A percentile compares a stretch with the other conserved stretches of the same genome.
Conservation (phyloP, 2,113 vertebrate species). For the Manacus vitellinus region DNA sequence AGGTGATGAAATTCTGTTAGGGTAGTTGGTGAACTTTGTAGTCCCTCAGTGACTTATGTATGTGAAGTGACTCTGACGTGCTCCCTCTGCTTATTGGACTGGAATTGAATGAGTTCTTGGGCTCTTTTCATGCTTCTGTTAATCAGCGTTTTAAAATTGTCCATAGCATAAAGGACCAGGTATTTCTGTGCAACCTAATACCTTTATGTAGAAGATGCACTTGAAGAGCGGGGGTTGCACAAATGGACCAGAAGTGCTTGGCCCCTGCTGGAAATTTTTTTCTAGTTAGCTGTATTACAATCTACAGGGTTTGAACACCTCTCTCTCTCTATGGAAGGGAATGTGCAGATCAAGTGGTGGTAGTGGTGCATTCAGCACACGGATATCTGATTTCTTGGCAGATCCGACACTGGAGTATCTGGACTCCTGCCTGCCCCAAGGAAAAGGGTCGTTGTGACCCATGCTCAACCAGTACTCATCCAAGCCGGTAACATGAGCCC, state of each 20-base stretch:
- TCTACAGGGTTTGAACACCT: neutral
- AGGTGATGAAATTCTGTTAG: neutral
- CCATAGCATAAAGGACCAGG: neutral
- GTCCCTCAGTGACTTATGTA: neutral
- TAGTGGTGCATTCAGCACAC: constrained; percentile 40
- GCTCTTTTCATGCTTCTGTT: neutral
- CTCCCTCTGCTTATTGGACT: neutral
- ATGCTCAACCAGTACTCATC: neutral
- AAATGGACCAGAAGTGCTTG: neutral
- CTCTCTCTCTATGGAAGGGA: constrained; percentile 30
- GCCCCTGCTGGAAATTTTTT: neutral
- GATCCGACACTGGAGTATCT: constrained; percentile 39
- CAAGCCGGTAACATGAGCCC: constrained; percentile 10
- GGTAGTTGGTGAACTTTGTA: neutral
- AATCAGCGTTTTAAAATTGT: neutral
- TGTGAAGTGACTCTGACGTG: rapidly evolving
- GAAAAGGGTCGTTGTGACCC: constrained; percentile 54
- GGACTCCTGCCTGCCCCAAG: constrained; percentile 34
- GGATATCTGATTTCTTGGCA: constrained; percentile 67
- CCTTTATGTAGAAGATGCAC: neutral
- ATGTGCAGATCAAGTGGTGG: constrained; percentile 20
- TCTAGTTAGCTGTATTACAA: neutral
- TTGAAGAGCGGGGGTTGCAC: neutral
- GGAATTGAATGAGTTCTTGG: neutral
- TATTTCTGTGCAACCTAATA: neutral